A percentile compares a stretch with the other conserved stretches of the same genome.
phyloP scores from a whole-genome alignment of 2,888 invertebrate genomes.

The Alviniconcha strummeri region DNA sequence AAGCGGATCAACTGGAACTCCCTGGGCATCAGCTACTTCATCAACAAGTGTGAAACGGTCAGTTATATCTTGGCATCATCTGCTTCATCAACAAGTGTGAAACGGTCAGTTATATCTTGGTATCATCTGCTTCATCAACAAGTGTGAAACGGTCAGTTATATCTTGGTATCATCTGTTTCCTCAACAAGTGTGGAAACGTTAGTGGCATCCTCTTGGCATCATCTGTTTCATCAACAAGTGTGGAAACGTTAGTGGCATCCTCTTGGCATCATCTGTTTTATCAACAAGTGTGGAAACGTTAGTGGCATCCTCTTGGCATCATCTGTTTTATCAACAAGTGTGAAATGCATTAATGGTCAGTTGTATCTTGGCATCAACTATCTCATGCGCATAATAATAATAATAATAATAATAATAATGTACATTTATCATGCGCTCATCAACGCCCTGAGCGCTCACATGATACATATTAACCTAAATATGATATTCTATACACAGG shows the following conservation, averaged over 20 bases:
- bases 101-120: conserved; percentile 77
- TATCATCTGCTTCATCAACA: conserved; percentile 83
- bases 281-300: conserved; percentile 77
- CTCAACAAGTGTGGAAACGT: conserved; percentile 77
- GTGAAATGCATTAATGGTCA: conserved; percentile 74
- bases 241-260: conserved; percentile 75
- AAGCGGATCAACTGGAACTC: conserved; percentile 91
- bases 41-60: conserved; percentile 77
- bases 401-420: no score
- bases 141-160: conserved; percentile 75
- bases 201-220: conserved; percentile 80
- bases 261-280: background rate
- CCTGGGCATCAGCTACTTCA: conserved; percentile 86
- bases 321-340: conserved; percentile 73
- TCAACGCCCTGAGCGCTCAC: no score
- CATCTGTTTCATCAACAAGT: conserved; percentile 81
- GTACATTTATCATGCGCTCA: no score
- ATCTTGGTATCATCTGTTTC: background rate
- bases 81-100: conserved; percentile 82
- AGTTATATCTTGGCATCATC: conserved; percentile 80
- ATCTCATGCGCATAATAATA: no score
- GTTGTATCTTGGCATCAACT: conserved; percentile 82
- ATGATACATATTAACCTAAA: no score
- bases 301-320: conserved; percentile 36
- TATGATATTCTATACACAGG: no score